Base-by-base conservation (phyloP, 1,140 invertebrate genomes). In the Helicoverpa armigera region DNA sequence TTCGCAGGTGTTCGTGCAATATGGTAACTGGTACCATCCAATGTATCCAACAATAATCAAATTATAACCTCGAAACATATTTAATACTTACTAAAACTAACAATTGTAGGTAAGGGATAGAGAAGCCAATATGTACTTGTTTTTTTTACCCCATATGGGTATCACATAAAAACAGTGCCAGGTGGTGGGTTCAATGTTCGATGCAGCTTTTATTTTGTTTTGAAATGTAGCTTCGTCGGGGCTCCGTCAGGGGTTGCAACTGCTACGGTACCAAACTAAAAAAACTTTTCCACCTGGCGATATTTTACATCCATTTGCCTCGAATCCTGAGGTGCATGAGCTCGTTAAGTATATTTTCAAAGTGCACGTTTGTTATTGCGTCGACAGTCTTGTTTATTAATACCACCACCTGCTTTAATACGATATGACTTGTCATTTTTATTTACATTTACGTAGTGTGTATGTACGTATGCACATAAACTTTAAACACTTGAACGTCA, bases 101-200 rank as follows among this genome's bases (percentile, higher is more conserved):
- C 13, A 70, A 53, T 48, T 54, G 18, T 29, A 23, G 23, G 23
- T 23, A 53, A 53, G 16, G 18, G 29, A 72, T 54, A 54, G 16
- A 12, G 13, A 29, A 70, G 18, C 67, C 48, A 70, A 70, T 70
- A 31, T 18, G 50, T 74, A 60, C 60, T n/a, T 70, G 31, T 70
- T 58, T 48, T 72, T 73, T 72, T 12, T 56, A 2, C 31, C 16
- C 72, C 61, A 72, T 74, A 75, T 67, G 70, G 70, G 54, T 82
- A 82, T 82, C 72, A 80, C 70, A 84, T 83, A 86, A 86, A 86
- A 86, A 84, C 81, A 85, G 80, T 53, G 88, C 91, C 91, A 94
- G 92, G 89, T 93, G 91, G 81, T 58, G 83, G 82, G 91, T 93
- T 94, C 91, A 93, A 87, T 88, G 90, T 83, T 89, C 92, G 88